Base-by-base conservation (phyloP, 2,888 invertebrate species). In the Aleiodes alternator region DNA sequence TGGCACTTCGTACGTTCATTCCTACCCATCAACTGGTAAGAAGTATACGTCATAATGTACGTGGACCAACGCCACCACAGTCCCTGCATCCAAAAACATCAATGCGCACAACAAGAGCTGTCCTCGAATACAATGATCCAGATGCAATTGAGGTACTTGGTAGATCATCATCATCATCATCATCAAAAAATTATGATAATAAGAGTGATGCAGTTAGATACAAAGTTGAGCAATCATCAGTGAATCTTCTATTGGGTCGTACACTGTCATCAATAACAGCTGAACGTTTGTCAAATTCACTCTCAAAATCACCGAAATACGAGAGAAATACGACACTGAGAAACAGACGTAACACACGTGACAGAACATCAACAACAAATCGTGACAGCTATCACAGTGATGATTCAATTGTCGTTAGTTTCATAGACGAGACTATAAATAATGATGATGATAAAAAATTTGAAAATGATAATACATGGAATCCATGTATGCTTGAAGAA, bases 401-500 rank as follows among this genome's bases (percentile, higher is more conserved):
- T 57, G 71, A 73, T 51, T 51, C 72, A 64, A 78, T 76, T 34
- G 76, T 68, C 9, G 59, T 74, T 23, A 68, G 75, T 57, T 75
- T 72, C 23, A 72, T 69, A 23, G 75, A 66, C 64, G 75, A 78
- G 78, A 81, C 77, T 71, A 76, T 78, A 56, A 59, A 75, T 11
- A 43, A 31, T 50, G 12, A 11, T 43, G 12, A 11, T 43, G 31
- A 48, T 57, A 23, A 34, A 16, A 23, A 43, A 29, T 9, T 14
- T 14, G 64, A 71, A 9, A 76, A 82, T 34, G 75, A 76, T 34
- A 56, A 76, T 71, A 80, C 80, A 50, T 84, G 84, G 81, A 83
- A 83, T 74, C 79, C 83, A 11, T 82, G 82, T 77, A 82, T 85
- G 81, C 78, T 85, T 73, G 87, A 87, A 64, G 87, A 82, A 68